Evolutionary conservation across 2,113 vertebrate genomes (phyloP).

Genomic region (Pelmatolapia mariae): DNA sequence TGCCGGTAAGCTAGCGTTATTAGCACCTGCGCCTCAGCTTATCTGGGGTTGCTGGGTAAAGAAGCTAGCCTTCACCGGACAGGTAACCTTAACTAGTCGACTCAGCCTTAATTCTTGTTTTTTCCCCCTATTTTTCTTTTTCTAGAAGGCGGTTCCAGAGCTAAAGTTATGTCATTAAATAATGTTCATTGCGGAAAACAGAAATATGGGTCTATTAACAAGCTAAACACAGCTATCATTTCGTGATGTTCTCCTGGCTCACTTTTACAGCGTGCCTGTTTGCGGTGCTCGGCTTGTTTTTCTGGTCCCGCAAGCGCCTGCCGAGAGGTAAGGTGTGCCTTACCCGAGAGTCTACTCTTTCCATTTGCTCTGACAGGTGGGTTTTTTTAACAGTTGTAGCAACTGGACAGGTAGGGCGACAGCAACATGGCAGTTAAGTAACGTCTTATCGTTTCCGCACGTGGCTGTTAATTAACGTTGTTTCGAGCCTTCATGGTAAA

Average conservation of each 20-base stretch:
- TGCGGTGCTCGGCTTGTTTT: slow-evolving; percentile 57
- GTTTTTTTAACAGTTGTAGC: background rate
- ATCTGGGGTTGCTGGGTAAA: background rate
- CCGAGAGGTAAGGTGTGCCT: slow-evolving; percentile 47
- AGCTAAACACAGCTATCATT: background rate
- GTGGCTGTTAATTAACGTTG: background rate
- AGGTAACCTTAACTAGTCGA: background rate
- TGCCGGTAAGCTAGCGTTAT: background rate
- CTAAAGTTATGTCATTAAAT: background rate
- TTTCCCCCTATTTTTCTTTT: background rate
- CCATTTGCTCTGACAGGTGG: background rate
- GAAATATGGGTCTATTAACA: background rate
- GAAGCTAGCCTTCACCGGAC: background rate
- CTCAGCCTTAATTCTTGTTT: background rate
- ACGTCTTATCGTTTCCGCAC: background rate
- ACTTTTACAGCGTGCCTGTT: background rate
- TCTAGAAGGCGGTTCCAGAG: too few relatives aligned
- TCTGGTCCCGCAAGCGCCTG: slow-evolving; percentile 63
- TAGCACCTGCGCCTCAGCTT: background rate
- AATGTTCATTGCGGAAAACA: background rate
- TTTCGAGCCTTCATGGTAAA: background rate
- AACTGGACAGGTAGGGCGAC: background rate
- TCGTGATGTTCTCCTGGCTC: background rate
- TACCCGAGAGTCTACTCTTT: background rate
- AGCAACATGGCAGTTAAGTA: background rate